These are phyloP conservation scores for Odontophorus gujanensis DNA, from an alignment of 2,113 vertebrate genomes.

Conservation along the genomic window DNA sequence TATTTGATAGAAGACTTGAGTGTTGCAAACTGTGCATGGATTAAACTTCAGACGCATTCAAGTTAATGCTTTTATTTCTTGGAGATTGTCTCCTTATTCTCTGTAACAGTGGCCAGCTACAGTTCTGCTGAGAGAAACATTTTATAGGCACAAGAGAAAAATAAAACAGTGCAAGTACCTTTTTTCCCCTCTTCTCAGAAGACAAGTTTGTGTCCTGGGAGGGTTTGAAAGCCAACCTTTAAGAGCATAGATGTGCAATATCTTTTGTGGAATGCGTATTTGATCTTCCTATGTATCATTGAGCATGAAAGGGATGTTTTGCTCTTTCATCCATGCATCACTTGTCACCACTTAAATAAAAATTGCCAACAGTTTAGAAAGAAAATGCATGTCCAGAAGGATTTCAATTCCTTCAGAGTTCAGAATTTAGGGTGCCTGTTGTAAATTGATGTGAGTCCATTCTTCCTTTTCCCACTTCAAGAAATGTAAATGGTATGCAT, in stretches of 20 bases:
- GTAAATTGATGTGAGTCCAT: not conserved
- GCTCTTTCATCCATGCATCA: constrained; percentile 4
- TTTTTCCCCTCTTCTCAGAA: not conserved
- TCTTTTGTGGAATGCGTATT: not conserved
- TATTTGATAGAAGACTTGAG: not conserved
- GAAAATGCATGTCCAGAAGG: not conserved
- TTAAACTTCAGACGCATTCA: not conserved
- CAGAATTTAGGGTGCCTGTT: not conserved
- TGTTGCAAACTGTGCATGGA: constrained; percentile 8
- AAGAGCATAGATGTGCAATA: not conserved
- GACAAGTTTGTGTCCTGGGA: not conserved
- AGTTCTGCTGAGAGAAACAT: not conserved
- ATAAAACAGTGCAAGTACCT: not conserved
- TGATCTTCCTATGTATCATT: not conserved
- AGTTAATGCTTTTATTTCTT: constrained; percentile 38
- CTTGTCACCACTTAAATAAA: constrained; percentile 2
- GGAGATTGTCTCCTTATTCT: not conserved
- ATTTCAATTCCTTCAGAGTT: not conserved
- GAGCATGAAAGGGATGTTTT: not conserved
- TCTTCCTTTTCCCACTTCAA: not conserved
- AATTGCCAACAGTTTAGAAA: constrained; percentile 21
- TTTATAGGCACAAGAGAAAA: not conserved
- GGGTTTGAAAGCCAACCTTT: not conserved
- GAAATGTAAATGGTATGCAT: not conserved
- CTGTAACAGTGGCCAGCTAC: not conserved